phyloP scores from a whole-genome alignment of 2,113 vertebrate genomes.

The Herpailurus yagouaroundi region DNA sequence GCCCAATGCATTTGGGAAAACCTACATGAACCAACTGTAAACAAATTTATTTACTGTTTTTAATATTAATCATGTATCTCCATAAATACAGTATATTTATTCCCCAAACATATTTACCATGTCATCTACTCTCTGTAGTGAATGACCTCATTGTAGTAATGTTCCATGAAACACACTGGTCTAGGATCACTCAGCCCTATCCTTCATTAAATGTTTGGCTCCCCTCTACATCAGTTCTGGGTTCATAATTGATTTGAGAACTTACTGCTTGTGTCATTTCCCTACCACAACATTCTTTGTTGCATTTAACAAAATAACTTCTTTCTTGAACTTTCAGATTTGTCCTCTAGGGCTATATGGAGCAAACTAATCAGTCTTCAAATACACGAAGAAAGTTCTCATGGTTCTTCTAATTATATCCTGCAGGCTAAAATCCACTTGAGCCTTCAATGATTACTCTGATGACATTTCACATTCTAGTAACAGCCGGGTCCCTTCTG shows the following conservation, averaged over 20 bases:
- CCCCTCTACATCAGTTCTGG: not conserved
- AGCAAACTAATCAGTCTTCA: conserved; percentile 30
- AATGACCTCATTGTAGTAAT: not conserved
- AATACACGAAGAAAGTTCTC: not conserved
- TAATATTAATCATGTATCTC: not conserved
- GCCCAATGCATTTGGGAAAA: not conserved
- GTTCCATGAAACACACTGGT: not conserved
- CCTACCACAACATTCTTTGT: not conserved
- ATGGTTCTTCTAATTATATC: not conserved
- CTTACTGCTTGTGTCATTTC: not conserved
- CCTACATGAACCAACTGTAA: conserved; percentile 8
- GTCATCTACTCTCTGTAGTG: not conserved
- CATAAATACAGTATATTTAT: not conserved
- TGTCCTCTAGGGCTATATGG: not conserved
- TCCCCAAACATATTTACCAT: not conserved
- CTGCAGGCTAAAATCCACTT: not conserved
- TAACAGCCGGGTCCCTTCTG: not conserved
- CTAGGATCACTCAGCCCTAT: not conserved
- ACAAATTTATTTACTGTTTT: not conserved
- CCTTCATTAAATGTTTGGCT: not conserved
- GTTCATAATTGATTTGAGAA: not conserved
- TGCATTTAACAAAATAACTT: not conserved
- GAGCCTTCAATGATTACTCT: not conserved
- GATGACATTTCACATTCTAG: not conserved
- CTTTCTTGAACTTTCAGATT: not conserved